Conservation (phyloP, 2,797 vertebrate genomes). For the Gymnoscopelus braueri region DNA sequence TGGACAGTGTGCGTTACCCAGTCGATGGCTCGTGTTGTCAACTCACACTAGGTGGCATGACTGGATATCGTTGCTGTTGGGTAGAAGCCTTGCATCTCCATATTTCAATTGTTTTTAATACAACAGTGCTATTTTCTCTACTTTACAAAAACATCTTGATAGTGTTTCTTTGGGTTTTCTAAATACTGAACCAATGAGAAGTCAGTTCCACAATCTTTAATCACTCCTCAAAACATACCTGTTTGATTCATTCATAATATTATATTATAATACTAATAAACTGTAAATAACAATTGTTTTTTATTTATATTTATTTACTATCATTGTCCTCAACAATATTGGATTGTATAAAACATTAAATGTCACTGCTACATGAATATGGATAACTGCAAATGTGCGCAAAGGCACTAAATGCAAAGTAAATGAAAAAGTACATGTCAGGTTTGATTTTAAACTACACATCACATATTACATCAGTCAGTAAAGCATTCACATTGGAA, state of each 20-base stretch:
- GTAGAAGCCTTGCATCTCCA: too few species aligned
- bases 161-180: too few species aligned
- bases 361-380: slow-evolving; percentile 38
- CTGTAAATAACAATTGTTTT: background rate
- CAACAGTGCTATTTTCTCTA: too few species aligned
- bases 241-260: background rate
- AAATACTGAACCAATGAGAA: too few species aligned
- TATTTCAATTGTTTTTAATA: too few species aligned
- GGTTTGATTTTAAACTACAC: slow-evolving; percentile 29
- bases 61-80: too few species aligned
- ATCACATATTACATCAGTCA: slow-evolving; percentile 28
- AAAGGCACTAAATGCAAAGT: slow-evolving; percentile 56
- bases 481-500: slow-evolving; percentile 40
- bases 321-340: slow-evolving; percentile 70
- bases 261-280: slow-evolving; percentile 13
- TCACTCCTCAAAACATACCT: too few species aligned
- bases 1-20: too few species aligned
- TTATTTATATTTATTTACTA: slow-evolving; percentile 58
- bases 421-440: background rate
- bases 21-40: too few species aligned
- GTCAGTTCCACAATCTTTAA: too few species aligned
- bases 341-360: slow-evolving; percentile 48
- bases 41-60: too few species aligned
- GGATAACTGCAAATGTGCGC: slow-evolving; percentile 54
- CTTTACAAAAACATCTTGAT: too few species aligned